A percentile compares a stretch with the other conserved stretches of the same genome.
Evolutionary conservation across 2,113 vertebrate species (phyloP).

Genomic region (Orthochromis malagaraziensis): DNA sequence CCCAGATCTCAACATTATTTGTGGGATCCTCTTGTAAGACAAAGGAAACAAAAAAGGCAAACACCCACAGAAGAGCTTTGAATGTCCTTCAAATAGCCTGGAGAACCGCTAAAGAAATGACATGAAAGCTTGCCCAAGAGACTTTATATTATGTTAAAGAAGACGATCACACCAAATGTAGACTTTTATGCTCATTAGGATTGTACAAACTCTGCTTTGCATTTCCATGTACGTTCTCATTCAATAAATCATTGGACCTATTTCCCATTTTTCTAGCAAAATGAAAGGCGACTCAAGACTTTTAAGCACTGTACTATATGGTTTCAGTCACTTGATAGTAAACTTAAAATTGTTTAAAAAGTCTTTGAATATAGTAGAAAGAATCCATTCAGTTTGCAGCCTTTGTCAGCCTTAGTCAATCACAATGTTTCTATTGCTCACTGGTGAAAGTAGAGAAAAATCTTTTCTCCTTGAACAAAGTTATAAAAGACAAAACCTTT

Average conservation of each 20-base stretch:
- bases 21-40: not conserved
- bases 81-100: not conserved
- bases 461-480: slow-evolving; percentile 66
- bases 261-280: not conserved
- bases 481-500: slow-evolving; percentile 61
- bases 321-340: not conserved
- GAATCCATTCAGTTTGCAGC: not conserved
- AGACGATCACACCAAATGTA: not conserved
- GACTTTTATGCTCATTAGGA: not conserved
- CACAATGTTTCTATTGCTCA: not conserved
- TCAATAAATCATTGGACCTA: not conserved
- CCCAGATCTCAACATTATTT: not conserved
- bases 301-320: not conserved
- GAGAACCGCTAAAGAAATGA: not conserved
- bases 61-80: not conserved
- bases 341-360: not conserved
- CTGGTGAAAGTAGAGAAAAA: not conserved
- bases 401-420: not conserved
- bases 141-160: not conserved
- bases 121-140: not conserved
- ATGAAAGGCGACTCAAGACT: not conserved
- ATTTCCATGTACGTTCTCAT: not conserved
- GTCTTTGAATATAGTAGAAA: not conserved
- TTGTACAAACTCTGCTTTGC: not conserved
- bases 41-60: not conserved